Percentiles rank a stretch among this genome's conserved stretches.
These are phyloP conservation scores for Palaemon carinicauda DNA, from an alignment of 1,140 invertebrate genomes.

Conservation along the genomic window DNA sequence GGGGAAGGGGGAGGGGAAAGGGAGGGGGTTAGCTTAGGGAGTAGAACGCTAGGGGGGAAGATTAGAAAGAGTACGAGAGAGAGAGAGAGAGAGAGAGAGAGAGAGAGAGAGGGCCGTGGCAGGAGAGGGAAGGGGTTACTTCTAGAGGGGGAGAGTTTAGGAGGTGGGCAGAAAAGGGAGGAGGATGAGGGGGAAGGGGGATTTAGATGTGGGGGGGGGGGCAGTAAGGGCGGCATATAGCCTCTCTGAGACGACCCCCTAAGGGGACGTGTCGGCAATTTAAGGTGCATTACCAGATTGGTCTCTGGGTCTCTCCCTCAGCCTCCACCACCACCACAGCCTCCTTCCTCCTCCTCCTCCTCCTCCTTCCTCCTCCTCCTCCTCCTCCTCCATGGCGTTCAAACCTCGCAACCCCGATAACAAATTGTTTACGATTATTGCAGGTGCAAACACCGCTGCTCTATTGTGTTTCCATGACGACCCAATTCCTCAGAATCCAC, in stretches of 20 bases:
- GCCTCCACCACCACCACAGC: not conserved
- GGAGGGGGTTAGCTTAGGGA: not conserved
- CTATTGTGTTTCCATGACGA: not conserved
- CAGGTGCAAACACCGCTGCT: not conserved
- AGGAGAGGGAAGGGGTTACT: not conserved
- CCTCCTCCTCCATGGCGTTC: no score
- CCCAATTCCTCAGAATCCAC: not conserved
- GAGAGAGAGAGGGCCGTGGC: not conserved
- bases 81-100: not conserved
- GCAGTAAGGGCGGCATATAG: not conserved
- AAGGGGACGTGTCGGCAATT: not conserved
- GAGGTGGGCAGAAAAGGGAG: not conserved
- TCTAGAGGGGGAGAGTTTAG: not conserved
- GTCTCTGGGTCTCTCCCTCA: not conserved
- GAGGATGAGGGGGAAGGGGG: not conserved
- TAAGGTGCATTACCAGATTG: slow-evolving; percentile 10
- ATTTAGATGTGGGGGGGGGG: not conserved
- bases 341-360: no score
- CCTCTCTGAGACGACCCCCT: not conserved
- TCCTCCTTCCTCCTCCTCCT: no score
- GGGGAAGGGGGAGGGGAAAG: not conserved
- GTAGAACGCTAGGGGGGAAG: not conserved
- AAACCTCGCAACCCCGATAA: no score
- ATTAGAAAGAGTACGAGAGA: not conserved
- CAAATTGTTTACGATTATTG: no score